Percentiles rank a stretch among this genome's conserved stretches.
These are phyloP conservation scores for Theretra japonica DNA, from an alignment of 2,888 invertebrate genomes.

Conservation along the genomic window DNA sequence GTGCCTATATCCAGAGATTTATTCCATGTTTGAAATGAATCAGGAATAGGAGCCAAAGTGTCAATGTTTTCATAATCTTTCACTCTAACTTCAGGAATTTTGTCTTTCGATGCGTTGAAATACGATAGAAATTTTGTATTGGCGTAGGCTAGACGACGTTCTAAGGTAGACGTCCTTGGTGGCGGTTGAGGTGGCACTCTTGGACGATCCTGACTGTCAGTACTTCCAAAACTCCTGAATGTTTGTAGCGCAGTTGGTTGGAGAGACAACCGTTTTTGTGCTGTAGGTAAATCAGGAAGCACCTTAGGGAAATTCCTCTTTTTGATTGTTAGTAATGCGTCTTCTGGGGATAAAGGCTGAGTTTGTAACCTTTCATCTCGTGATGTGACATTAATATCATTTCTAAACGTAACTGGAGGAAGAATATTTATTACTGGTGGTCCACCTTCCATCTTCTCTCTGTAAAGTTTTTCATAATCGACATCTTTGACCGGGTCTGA, in stretches of 20 bases:
- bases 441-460: constrained; percentile 60
- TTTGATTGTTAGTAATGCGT: constrained; percentile 89
- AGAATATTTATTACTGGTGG: constrained; percentile 63
- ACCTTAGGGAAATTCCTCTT: constrained; percentile 94
- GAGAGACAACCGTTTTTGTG: constrained; percentile 86
- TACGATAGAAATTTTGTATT: constrained; percentile 73
- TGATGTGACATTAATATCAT: constrained; percentile 91
- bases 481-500: constrained; percentile 88
- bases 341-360: constrained; percentile 86
- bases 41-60: constrained; percentile 52
- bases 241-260: constrained; percentile 82
- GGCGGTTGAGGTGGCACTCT: constrained; percentile 89
- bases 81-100: constrained; percentile 51
- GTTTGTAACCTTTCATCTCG: constrained; percentile 81
- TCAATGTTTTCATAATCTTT: constrained; percentile 76
- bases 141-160: constrained; percentile 81
- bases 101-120: constrained; percentile 61
- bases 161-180: constrained; percentile 89
- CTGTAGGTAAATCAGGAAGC: constrained; percentile 89
- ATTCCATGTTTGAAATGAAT: constrained; percentile 44
- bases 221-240: constrained; percentile 63
- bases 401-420: constrained; percentile 77
- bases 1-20: constrained; percentile 57
- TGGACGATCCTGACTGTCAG: constrained; percentile 67
- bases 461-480: constrained; percentile 72